Conservation (phyloP, 92 coral and sea anemone genomes). For the Anthopleura xanthogrammica region DNA sequence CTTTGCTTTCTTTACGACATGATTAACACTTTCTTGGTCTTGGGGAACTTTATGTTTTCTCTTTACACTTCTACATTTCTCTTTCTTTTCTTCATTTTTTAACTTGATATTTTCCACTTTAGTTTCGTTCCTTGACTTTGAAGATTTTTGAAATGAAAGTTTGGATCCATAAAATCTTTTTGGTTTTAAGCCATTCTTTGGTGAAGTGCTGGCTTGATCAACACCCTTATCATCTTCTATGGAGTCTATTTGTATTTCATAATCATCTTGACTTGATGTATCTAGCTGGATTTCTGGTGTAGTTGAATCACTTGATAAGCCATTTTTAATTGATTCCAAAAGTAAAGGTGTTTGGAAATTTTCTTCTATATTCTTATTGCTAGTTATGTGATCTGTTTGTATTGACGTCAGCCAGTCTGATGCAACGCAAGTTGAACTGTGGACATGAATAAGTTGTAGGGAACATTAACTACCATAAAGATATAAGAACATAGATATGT, state of each 20-base stretch:
- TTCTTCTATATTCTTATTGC: not conserved
- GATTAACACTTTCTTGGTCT: not conserved
- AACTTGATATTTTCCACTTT: not conserved
- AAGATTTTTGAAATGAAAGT: slow-evolving; percentile 4
- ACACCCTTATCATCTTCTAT: not conserved
- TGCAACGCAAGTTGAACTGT: not conserved
- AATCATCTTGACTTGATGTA: not conserved
- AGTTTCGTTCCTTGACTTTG: not conserved
- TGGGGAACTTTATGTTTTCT: slow-evolving; percentile 8
- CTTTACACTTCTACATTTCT: not conserved
- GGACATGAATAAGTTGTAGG: not conserved
- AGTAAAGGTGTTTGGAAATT: not conserved
- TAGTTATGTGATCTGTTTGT: not conserved
- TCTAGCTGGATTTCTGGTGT: slow-evolving; percentile 2
- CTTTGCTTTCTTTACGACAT: slow-evolving; percentile 18
- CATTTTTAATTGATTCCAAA: not conserved
- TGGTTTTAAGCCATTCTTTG: slow-evolving; percentile 46
- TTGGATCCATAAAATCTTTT: slow-evolving; percentile 52
- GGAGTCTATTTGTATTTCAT: not conserved
- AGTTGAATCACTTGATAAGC: not conserved
- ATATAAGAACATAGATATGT: too few species aligned
- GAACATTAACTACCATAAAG: too few species aligned
- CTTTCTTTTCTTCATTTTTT: slow-evolving; percentile 6
- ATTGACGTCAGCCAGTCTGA: slow-evolving; percentile 35
- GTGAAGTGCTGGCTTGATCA: not conserved